Evolutionary conservation across 2,888 invertebrate species (phyloP).

Genomic region (Holacanthella duospinosa): DNA sequence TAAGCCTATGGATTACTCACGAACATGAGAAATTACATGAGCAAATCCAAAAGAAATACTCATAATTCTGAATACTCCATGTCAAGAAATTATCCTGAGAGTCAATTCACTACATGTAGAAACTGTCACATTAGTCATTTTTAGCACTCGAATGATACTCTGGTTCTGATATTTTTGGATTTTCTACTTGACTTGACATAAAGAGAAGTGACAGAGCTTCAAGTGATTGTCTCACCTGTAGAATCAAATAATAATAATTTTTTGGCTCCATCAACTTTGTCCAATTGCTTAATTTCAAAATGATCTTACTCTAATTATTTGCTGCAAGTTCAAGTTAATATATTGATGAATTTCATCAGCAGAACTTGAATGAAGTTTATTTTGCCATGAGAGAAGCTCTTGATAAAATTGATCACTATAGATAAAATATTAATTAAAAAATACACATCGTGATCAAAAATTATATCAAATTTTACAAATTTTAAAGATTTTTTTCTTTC

Average conservation of each 20-base stretch:
- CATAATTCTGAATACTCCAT: no score
- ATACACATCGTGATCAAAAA: no score
- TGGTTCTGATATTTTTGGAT: neutral
- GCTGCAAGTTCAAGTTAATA: slow-evolving; percentile 64
- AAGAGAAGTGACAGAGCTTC: slow-evolving; percentile 63
- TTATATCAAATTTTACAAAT: neutral
- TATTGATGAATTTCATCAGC: slow-evolving; percentile 61
- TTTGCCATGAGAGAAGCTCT: slow-evolving; percentile 59
- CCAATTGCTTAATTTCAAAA: slow-evolving; percentile 6
- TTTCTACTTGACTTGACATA: slow-evolving; percentile 31
- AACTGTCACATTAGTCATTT: neutral
- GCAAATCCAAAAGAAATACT: no score
- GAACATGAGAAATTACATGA: no score
- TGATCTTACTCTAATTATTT: slow-evolving; percentile 61
- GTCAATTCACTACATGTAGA: no score
- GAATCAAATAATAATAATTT: no score
- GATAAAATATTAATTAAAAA: no score
- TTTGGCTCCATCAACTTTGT: neutral
- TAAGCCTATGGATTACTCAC: no score
- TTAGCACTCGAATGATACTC: neutral
- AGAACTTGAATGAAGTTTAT: slow-evolving; percentile 59
- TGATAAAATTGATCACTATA: slow-evolving; percentile 53
- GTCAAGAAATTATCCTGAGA: no score
- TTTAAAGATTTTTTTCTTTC: neutral
- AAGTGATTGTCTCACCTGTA: slow-evolving; percentile 63